A percentile compares a stretch with the other conserved stretches of the same genome.
phyloP scores from a whole-genome alignment of 2,113 vertebrate genomes.

The Perca fluviatilis region DNA sequence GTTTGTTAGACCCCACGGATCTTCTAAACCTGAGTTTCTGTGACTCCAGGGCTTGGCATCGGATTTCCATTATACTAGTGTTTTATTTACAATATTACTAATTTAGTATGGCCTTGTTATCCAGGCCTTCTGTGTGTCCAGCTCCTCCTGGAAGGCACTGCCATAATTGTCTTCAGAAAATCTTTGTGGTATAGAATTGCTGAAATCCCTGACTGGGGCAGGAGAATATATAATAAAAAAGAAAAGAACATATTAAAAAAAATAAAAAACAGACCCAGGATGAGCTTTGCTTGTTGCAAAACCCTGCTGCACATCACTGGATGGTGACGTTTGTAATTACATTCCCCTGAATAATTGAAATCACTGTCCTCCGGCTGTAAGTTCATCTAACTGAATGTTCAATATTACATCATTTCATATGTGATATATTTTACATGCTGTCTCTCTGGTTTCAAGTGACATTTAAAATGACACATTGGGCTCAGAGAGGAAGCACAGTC shows the following conservation, averaged over 20 bases:
- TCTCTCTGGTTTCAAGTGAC: slow-evolving; percentile 37
- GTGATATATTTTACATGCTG: slow-evolving; percentile 66
- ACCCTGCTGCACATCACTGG: slow-evolving; percentile 49
- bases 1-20: slow-evolving; percentile 57
- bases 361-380: slow-evolving; percentile 71
- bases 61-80: slow-evolving; percentile 63
- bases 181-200: slow-evolving; percentile 67
- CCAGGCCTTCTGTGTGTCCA: slow-evolving; percentile 54
- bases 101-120: slow-evolving; percentile 79
- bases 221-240: slow-evolving; percentile 80
- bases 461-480: slow-evolving; percentile 49
- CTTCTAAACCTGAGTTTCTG: slow-evolving; percentile 41
- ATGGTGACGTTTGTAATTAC: slow-evolving; percentile 77
- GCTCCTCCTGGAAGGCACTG: slow-evolving; percentile 67
- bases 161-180: slow-evolving; percentile 75
- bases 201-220: slow-evolving; percentile 75
- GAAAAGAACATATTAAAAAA: slow-evolving; percentile 82
- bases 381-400: slow-evolving; percentile 74
- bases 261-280: slow-evolving; percentile 80
- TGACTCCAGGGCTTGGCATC: slow-evolving; percentile 60
- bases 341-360: slow-evolving; percentile 82
- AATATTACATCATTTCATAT: slow-evolving; percentile 77
- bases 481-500: slow-evolving; percentile 29
- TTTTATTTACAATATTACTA: slow-evolving; percentile 81
- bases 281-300: slow-evolving; percentile 82